These are phyloP conservation scores for Hydrocynus forskahlii DNA, from an alignment of 2,797 vertebrate genomes.

Conservation along the genomic window DNA sequence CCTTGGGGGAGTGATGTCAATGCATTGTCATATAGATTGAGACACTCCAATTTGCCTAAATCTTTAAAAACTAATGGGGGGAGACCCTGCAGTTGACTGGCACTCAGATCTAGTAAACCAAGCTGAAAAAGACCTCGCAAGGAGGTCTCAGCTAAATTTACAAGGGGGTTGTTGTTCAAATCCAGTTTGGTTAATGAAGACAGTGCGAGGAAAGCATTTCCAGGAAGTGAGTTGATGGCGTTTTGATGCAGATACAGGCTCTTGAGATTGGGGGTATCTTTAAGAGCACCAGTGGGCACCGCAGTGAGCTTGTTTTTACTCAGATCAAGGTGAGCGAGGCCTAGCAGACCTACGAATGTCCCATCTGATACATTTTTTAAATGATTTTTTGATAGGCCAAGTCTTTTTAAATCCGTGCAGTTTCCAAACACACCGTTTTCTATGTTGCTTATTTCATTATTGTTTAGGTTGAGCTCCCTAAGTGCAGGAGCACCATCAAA, in stretches of 20 bases:
- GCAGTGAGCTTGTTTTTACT: slow-evolving; percentile 63
- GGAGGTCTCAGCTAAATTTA: slow-evolving; percentile 55
- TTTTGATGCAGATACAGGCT: slow-evolving; percentile 67
- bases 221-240: slow-evolving; percentile 57
- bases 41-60: slow-evolving; percentile 56
- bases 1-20: slow-evolving; percentile 59
- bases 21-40: slow-evolving; percentile 70
- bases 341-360: slow-evolving; percentile 58
- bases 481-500: slow-evolving; percentile 62
- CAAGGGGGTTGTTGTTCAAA: slow-evolving; percentile 66
- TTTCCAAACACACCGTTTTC: slow-evolving; percentile 64
- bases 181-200: slow-evolving; percentile 54
- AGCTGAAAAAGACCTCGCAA: slow-evolving; percentile 64
- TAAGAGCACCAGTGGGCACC: slow-evolving; percentile 60
- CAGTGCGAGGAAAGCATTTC: slow-evolving; percentile 62
- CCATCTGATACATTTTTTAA: slow-evolving; percentile 48
- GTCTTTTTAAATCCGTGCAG: slow-evolving; percentile 56
- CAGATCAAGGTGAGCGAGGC: slow-evolving; percentile 68
- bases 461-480: slow-evolving; percentile 61
- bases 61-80: slow-evolving; percentile 54
- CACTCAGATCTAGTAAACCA: slow-evolving; percentile 63
- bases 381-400: slow-evolving; percentile 67
- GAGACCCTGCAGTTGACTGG: slow-evolving; percentile 64
- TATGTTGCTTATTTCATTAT: slow-evolving; percentile 63
- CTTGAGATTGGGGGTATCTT: slow-evolving; percentile 50